Evolutionary conservation across 2,888 invertebrate genomes (phyloP).

Genomic region (Pardosa pseudoannulata): DNA sequence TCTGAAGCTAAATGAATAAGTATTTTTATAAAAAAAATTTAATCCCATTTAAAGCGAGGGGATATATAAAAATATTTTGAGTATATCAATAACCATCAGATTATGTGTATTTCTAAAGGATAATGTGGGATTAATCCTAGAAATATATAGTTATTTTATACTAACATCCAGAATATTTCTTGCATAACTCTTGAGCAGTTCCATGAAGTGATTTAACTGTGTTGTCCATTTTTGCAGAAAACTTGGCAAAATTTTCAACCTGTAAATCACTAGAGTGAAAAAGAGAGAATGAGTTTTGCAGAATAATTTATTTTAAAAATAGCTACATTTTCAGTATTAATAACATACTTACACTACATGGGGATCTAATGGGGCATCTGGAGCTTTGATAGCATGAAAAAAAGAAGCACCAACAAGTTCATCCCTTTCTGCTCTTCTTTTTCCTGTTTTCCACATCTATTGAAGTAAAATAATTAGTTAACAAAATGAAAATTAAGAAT

Average conservation of each 20-base stretch:
- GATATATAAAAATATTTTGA: no score
- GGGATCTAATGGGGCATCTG: conserved; percentile 84
- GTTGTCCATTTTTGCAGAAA: conserved; percentile 90
- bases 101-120: no score
- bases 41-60: no score
- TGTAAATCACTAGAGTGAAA: conserved; percentile 83
- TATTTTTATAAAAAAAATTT: no score
- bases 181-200: conserved; percentile 89
- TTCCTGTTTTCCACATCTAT: conserved; percentile 94
- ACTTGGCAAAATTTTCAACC: conserved; percentile 89
- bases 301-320: no score
- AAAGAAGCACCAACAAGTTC: conserved; percentile 92
- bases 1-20: no score
- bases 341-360: conserved; percentile 79
- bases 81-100: no score
- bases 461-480: no score
- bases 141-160: no score
- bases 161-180: conserved; percentile 86
- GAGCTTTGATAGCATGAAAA: conserved; percentile 91
- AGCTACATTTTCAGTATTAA: no score
- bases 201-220: conserved; percentile 90
- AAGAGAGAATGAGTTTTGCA: background rate
- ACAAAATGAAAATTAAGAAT: no score
- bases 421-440: conserved; percentile 95
- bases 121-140: no score